Conservation (phyloP, 2,113 vertebrate species). For the Crotalus horridus region DNA sequence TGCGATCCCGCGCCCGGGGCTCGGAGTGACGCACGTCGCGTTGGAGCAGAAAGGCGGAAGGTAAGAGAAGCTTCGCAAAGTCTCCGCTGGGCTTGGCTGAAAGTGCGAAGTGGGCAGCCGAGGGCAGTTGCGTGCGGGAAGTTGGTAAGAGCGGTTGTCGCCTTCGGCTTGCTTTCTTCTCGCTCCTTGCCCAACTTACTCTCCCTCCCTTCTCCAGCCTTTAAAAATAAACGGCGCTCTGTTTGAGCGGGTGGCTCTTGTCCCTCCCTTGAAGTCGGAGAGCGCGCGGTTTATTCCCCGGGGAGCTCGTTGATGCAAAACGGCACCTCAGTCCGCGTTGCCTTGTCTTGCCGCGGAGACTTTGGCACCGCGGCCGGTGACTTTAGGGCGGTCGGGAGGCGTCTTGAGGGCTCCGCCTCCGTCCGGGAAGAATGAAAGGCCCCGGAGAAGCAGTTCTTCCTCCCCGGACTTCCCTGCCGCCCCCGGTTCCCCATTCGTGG, state of each 20-base stretch:
- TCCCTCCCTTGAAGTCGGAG: background rate
- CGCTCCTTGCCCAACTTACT: background rate
- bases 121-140: slow-evolving; percentile 1
- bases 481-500: background rate
- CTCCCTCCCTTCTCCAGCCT: background rate
- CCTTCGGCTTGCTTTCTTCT: background rate
- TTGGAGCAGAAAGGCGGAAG: slow-evolving; percentile 34
- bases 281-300: background rate
- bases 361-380: no score
- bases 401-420: slow-evolving; percentile 10
- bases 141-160: slow-evolving; percentile 32
- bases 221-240: background rate
- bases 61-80: background rate
- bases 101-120: slow-evolving; percentile 20
- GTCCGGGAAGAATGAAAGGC: slow-evolving; percentile 10
- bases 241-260: background rate
- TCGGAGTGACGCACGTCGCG: slow-evolving; percentile 33
- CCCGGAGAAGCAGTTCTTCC: slow-evolving; percentile 23
- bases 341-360: background rate
- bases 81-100: slow-evolving; percentile 18
- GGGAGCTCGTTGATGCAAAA: background rate
- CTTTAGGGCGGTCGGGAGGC: background rate
- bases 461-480: background rate
- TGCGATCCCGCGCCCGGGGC: slow-evolving; percentile 9
- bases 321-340: background rate